These are phyloP conservation scores for Acestrorhynchus altus DNA, from an alignment of 2,797 vertebrate species.

Conservation along the genomic window DNA sequence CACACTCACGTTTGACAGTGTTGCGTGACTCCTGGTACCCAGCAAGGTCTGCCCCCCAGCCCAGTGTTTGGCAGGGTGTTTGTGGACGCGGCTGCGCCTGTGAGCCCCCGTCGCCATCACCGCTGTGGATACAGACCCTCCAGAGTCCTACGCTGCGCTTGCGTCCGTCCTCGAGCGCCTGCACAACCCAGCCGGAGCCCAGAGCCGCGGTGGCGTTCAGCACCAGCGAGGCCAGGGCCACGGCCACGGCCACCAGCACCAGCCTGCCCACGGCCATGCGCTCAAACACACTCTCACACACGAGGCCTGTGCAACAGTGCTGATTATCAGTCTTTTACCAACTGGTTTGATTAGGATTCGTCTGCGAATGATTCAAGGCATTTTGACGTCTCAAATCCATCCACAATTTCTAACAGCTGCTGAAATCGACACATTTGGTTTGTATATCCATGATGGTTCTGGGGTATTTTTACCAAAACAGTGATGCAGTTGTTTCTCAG, in stretches of 20 bases:
- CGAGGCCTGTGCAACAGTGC: neutral
- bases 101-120: slow-evolving; percentile 62
- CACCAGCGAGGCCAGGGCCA: slow-evolving; percentile 92
- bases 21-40: slow-evolving; percentile 95
- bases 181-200: slow-evolving; percentile 95
- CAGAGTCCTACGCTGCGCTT: slow-evolving; percentile 94
- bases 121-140: slow-evolving; percentile 88
- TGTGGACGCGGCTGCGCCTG: slow-evolving; percentile 56
- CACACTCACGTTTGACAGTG: slow-evolving; percentile 94
- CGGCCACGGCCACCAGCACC: slow-evolving; percentile 89
- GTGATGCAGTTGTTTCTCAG: neutral
- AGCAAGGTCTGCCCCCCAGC: slow-evolving; percentile 90
- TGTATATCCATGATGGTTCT: neutral
- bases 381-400: neutral
- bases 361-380: neutral
- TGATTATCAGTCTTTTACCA: too few relatives aligned
- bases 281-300: slow-evolving; percentile 43
- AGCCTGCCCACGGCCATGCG: slow-evolving; percentile 94
- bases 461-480: neutral
- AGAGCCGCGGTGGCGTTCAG: slow-evolving; percentile 95
- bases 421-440: neutral
- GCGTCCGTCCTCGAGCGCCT: slow-evolving; percentile 90
- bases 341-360: too few relatives aligned
- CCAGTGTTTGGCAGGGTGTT: slow-evolving; percentile 82
- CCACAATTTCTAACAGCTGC: neutral